phyloP scores from a whole-genome alignment of 1,140 invertebrate species.

The Mercenaria mercenaria region DNA sequence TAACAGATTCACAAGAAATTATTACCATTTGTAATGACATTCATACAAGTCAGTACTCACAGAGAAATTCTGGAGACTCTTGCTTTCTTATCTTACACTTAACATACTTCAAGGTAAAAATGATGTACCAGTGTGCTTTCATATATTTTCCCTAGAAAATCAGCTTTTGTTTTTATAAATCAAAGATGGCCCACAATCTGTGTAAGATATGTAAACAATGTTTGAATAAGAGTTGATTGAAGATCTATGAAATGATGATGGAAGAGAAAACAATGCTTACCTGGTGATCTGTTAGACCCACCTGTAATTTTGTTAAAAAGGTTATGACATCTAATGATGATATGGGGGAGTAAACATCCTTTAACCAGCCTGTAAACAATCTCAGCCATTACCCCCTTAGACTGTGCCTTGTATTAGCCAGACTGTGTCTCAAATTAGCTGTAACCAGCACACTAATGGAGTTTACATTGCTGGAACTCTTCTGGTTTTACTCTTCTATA shows the following conservation, averaged over 20 bases:
- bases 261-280: not conserved
- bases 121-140: too few species aligned
- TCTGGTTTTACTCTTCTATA: conserved; percentile 36
- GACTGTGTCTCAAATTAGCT: conserved; percentile 55
- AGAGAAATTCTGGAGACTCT: too few species aligned
- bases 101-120: too few species aligned
- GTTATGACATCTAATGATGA: conserved; percentile 55
- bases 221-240: not conserved
- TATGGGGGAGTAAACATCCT: conserved; percentile 56
- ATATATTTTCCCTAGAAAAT: too few species aligned
- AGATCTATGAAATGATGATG: not conserved
- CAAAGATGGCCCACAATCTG: too few species aligned
- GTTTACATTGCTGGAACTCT: conserved; percentile 52
- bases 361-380: conserved; percentile 48
- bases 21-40: too few species aligned
- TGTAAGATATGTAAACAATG: too few species aligned
- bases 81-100: too few species aligned
- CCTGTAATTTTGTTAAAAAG: conserved; percentile 50
- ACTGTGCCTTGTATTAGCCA: conserved; percentile 30
- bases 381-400: not conserved
- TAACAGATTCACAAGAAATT: too few species aligned
- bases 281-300: conserved; percentile 2
- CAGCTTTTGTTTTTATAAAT: too few species aligned
- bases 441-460: conserved; percentile 52
- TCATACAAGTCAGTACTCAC: too few species aligned